A percentile compares a stretch with the other conserved stretches of the same genome.
phyloP scores from a whole-genome alignment of 2,888 invertebrate species.

The Deilephila porcellus region DNA sequence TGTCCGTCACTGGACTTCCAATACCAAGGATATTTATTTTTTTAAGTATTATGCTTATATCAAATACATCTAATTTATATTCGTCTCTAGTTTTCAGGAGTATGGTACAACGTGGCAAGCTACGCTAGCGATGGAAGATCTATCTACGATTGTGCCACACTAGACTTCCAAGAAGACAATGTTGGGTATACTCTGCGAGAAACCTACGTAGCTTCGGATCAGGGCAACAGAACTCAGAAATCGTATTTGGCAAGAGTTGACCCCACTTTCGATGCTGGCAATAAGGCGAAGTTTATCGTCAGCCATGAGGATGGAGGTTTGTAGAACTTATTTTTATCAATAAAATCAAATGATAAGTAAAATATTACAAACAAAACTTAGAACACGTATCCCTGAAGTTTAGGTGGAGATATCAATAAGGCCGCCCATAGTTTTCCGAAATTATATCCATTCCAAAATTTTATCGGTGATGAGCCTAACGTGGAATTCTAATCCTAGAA shows the following conservation, averaged over 20 bases:
- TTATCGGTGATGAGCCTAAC: too few species aligned
- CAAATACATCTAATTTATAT: too few species aligned
- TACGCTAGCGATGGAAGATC: conserved; percentile 72
- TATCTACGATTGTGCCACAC: conserved; percentile 71
- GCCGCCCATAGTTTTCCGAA: too few species aligned
- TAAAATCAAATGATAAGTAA: too few species aligned
- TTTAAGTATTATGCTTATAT: too few species aligned
- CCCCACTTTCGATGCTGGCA: conserved; percentile 76
- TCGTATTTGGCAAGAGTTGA: conserved; percentile 77
- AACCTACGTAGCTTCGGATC: conserved; percentile 64
- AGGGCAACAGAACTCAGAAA: conserved; percentile 73
- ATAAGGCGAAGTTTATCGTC: conserved; percentile 72
- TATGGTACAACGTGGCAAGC: conserved; percentile 76
- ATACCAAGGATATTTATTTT: background rate
- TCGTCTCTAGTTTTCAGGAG: conserved; percentile 72
- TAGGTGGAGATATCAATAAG: too few species aligned
- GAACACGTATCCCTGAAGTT: too few species aligned
- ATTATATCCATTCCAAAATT: too few species aligned
- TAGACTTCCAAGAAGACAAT: conserved; percentile 77
- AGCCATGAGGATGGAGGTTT: conserved; percentile 75
- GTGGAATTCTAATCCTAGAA: too few species aligned
- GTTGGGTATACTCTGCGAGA: conserved; percentile 73
- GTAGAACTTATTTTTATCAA: conserved; percentile 31
- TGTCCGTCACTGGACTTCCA: background rate
- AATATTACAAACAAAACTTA: too few species aligned